Evolutionary conservation across 2,888 invertebrate species (phyloP).

Genomic region (Lacanobia oleracea): DNA sequence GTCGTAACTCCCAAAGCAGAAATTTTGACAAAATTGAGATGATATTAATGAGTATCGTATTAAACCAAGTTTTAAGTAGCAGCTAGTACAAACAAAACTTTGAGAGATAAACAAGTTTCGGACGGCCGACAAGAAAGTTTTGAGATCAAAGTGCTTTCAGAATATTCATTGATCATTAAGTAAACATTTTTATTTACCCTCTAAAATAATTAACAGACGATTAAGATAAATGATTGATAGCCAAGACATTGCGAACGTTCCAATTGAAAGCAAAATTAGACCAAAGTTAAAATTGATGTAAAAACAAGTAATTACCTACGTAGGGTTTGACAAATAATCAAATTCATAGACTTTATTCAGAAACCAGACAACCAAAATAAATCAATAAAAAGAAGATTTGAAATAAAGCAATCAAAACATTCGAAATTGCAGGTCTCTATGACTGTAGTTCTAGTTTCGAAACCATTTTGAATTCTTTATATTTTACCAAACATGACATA

Average conservation of each 20-base stretch:
- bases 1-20: not conserved
- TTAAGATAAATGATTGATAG: not conserved
- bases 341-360: too few species aligned
- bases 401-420: too few species aligned
- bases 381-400: too few species aligned
- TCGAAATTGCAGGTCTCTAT: not conserved
- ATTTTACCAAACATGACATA: too few species aligned
- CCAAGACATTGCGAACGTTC: too few species aligned
- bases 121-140: not conserved
- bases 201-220: not conserved
- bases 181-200: not conserved
- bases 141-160: constrained; percentile 11
- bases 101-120: constrained; percentile 17
- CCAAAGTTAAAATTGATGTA: too few species aligned
- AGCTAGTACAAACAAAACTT: constrained; percentile 28
- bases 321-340: too few species aligned
- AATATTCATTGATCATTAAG: constrained; percentile 15
- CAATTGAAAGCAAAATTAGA: too few species aligned
- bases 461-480: too few species aligned
- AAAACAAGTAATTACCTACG: too few species aligned
- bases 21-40: not conserved
- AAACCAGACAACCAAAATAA: too few species aligned
- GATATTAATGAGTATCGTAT: not conserved
- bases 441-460: too few species aligned
- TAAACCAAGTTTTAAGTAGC: constrained; percentile 14